phyloP scores from a whole-genome alignment of 2,888 invertebrate genomes.

The Agrochola lychnidis region DNA sequence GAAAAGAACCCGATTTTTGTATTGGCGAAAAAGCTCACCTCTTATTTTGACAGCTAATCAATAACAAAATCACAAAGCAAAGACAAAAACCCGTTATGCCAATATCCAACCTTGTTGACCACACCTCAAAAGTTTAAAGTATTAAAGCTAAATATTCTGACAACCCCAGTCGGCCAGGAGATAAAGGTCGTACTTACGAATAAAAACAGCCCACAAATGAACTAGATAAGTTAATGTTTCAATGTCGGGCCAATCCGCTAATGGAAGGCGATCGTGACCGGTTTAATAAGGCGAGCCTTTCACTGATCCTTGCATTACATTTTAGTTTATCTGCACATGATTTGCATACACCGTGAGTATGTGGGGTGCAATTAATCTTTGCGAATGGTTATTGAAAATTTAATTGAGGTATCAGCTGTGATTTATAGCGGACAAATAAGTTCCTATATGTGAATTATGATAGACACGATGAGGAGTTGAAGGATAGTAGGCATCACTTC shows the following conservation, averaged over 20 bases:
- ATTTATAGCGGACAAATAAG: slow-evolving; percentile 12
- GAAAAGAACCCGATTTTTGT: neutral
- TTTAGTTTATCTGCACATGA: slow-evolving; percentile 68
- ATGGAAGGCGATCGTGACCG: slow-evolving; percentile 71
- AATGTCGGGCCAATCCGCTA: slow-evolving; percentile 71
- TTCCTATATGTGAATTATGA: neutral
- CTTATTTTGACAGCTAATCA: slow-evolving; percentile 27
- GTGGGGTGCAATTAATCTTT: slow-evolving; percentile 59
- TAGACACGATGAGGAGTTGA: neutral
- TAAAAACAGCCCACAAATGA: slow-evolving; percentile 62
- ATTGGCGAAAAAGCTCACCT: neutral
- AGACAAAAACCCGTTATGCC: slow-evolving; percentile 28
- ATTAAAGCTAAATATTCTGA: slow-evolving; percentile 36
- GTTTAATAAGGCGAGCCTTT: slow-evolving; percentile 72
- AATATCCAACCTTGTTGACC: slow-evolving; percentile 26
- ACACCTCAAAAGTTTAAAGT: slow-evolving; percentile 30
- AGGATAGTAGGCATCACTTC: neutral
- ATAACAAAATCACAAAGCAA: slow-evolving; percentile 28
- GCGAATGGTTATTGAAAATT: slow-evolving; percentile 40
- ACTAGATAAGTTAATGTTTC: slow-evolving; percentile 67
- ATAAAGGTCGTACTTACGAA: slow-evolving; percentile 57
- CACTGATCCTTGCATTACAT: slow-evolving; percentile 73
- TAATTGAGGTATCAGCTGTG: slow-evolving; percentile 32
- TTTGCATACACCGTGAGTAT: slow-evolving; percentile 67
- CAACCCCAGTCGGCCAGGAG: slow-evolving; percentile 37